Evolutionary conservation across 1,140 invertebrate species (phyloP).

Genomic region (Drosophila aff.): DNA sequence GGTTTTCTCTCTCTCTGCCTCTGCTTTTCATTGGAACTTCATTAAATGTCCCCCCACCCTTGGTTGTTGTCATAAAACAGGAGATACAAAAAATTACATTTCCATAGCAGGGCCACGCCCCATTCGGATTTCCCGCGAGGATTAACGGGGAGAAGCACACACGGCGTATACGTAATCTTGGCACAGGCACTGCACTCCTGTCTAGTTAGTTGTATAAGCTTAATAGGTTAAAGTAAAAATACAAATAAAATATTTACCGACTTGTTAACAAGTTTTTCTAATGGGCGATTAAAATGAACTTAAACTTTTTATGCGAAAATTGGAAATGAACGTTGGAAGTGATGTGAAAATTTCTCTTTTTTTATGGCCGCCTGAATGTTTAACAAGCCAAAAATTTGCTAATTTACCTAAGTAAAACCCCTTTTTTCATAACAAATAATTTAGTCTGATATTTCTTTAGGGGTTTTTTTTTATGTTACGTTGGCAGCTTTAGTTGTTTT

Average conservation of each 20-base stretch:
- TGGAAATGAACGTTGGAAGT: slow-evolving; percentile 7
- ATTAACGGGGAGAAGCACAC: slow-evolving; percentile 3
- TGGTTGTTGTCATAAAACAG: slow-evolving; percentile 57
- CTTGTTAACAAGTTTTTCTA: slow-evolving; percentile 14
- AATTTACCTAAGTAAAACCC: background rate
- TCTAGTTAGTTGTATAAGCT: slow-evolving; percentile 4
- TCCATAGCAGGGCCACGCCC: slow-evolving; percentile 43
- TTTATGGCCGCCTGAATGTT: slow-evolving; percentile 8
- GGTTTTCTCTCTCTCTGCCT: background rate
- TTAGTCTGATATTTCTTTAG: background rate
- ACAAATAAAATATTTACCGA: too few relatives aligned
- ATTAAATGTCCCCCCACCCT: slow-evolving; percentile 63
- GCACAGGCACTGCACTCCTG: background rate
- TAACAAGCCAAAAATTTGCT: slow-evolving; percentile 9
- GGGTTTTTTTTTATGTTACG: background rate
- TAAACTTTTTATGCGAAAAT: slow-evolving; percentile 34
- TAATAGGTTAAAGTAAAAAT: too few relatives aligned
- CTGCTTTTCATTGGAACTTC: slow-evolving; percentile 66
- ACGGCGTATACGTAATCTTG: slow-evolving; percentile 57
- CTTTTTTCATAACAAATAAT: background rate
- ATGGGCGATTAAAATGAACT: slow-evolving; percentile 23
- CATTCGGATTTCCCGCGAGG: slow-evolving; percentile 16
- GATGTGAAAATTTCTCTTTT: slow-evolving; percentile 32
- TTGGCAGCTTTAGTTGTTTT: background rate
- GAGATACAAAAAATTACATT: slow-evolving; percentile 27